phyloP scores from a whole-genome alignment of 1,140 invertebrate species.

The Eufriesea mexicana region DNA sequence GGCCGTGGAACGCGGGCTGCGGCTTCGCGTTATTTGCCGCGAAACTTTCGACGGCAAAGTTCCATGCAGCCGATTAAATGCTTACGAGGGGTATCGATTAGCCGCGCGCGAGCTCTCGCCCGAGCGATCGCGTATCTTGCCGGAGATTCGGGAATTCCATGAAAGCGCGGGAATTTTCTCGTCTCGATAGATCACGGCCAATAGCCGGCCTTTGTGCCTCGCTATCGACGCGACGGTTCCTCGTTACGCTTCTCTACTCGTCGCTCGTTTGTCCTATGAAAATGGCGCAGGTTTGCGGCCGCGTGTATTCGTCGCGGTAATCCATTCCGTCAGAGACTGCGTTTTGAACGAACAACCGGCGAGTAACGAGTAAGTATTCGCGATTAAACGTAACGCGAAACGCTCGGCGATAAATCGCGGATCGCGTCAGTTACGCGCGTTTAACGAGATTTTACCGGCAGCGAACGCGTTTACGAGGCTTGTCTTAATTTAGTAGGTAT shows the following conservation, averaged over 20 bases:
- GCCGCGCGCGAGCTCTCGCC: neutral
- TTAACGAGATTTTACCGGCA: slow-evolving; percentile 29
- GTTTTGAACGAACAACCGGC: neutral
- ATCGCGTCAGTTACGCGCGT: slow-evolving; percentile 6
- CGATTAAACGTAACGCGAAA: slow-evolving; percentile 5
- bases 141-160: neutral
- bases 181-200: too few species aligned
- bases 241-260: too few species aligned
- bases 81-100: slow-evolving; percentile 25
- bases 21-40: slow-evolving; percentile 5
- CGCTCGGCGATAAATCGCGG: slow-evolving; percentile 4
- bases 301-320: neutral
- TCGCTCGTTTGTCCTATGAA: too few species aligned
- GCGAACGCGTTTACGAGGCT: neutral
- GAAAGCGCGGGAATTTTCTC: neutral
- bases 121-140: neutral
- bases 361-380: neutral
- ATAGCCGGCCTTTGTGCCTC: too few species aligned
- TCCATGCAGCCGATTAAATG: neutral
- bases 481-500: slow-evolving; percentile 10
- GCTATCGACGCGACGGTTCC: too few species aligned
- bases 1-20: neutral
- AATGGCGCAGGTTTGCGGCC: too few species aligned
- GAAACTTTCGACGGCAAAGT: slow-evolving; percentile 5
- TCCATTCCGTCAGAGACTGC: neutral